phyloP scores from a whole-genome alignment of 2,888 invertebrate species.

The Oithona nana region DNA sequence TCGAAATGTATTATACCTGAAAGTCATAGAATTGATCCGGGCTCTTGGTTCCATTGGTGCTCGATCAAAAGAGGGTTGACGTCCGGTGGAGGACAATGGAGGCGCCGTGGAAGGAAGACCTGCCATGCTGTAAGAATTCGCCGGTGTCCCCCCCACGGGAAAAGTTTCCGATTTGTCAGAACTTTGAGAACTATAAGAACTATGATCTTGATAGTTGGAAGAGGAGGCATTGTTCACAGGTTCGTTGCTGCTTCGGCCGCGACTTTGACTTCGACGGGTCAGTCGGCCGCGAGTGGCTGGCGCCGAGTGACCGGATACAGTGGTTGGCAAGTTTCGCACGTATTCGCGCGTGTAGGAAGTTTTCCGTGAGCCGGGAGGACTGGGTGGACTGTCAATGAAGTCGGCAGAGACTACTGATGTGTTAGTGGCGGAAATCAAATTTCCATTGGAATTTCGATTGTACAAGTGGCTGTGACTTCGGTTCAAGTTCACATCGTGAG shows the following conservation, averaged over 20 bases:
- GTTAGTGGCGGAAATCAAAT: not conserved
- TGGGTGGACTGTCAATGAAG: not conserved
- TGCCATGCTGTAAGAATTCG: too few relatives aligned
- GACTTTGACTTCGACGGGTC: not conserved
- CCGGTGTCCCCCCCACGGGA: too few relatives aligned
- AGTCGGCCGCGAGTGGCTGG: not conserved
- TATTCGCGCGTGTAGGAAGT: constrained; percentile 12
- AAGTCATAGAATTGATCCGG: too few relatives aligned
- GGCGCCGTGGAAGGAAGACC: too few relatives aligned
- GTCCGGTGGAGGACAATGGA: too few relatives aligned
- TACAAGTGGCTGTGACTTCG: not conserved
- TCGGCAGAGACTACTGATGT: too few relatives aligned
- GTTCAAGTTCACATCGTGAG: not conserved
- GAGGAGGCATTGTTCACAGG: too few relatives aligned
- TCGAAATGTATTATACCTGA: too few relatives aligned
- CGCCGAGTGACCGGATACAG: not conserved
- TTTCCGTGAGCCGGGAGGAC: not conserved
- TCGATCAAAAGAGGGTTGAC: too few relatives aligned
- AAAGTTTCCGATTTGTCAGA: constrained; percentile 13
- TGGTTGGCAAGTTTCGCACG: constrained; percentile 6
- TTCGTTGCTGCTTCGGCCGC: too few relatives aligned
- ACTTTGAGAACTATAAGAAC: constrained; percentile 5
- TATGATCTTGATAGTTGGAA: not conserved
- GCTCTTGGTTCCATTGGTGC: too few relatives aligned
- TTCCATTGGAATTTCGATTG: not conserved